Evolutionary conservation across 2,888 invertebrate genomes (phyloP), one percentile per base, ranked within the genome.

Genomic region (Augochlorella aurata): DNA sequence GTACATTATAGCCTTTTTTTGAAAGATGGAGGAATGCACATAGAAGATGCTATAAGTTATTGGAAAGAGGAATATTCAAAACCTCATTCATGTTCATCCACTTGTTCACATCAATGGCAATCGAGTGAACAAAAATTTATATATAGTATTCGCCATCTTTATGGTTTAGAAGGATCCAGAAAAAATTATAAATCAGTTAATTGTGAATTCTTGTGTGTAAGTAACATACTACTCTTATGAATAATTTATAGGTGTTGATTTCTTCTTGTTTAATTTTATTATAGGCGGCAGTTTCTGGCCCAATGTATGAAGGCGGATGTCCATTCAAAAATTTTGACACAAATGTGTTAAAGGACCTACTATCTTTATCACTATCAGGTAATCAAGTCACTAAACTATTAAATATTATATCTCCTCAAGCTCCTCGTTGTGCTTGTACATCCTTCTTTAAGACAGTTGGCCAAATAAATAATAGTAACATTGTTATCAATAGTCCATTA

Each of bases 61-160:
- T 97, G 97, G 96, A 95, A 94, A 90, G 87, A 91, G 29, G 96
- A 96, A 91, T 97, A 97, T 92, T 94, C 94, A 2, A 94, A 95
- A 88, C 93, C 93, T 65, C 91, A 92, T 81, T 78, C 82, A 2
- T 94, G 94, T 58, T 92, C 90, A 73, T 94, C 95, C 54, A 93
- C 92, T 67, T 96, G 96, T 88, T 93, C 94, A 29, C 97, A 97
- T 87, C 94, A 93, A 85, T 97, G 97, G 97, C 94, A 95, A 72
- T 94, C 94, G 68, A 95, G 95, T 92, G 95, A 95, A 85, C 95
- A 94, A 45, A 95, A 96, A 88, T 96, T 95, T 91, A 90, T 95
- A 7, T 96, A 96, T 93, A 96, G 96, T 78, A 96, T 97, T 72
- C 94, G 96, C 81, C 97, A 97, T 90, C 94, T 96, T 93, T 97